These are phyloP conservation scores for Cygnus buccinator DNA, from an alignment of 2,113 vertebrate genomes.

Conservation along the genomic window DNA sequence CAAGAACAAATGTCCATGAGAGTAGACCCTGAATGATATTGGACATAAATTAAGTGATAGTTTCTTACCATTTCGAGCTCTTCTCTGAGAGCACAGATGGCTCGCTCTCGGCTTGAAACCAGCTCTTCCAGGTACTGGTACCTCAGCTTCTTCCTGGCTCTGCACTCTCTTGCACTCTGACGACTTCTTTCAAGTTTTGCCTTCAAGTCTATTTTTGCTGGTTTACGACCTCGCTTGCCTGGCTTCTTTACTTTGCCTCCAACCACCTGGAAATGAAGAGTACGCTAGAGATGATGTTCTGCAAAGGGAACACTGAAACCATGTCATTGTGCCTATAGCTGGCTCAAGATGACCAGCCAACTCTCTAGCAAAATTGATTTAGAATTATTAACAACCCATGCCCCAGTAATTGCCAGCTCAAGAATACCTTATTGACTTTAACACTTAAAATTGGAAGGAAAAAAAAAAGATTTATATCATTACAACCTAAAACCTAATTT, in stretches of 20 bases:
- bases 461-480: not conserved
- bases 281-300: not conserved
- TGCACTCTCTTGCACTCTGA: slow-evolving; percentile 94
- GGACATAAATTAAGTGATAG: not conserved
- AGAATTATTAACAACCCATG: not conserved
- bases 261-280: slow-evolving; percentile 77
- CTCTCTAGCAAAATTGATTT: not conserved
- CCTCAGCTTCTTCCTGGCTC: slow-evolving; percentile 93
- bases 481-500: not conserved
- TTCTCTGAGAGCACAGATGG: slow-evolving; percentile 95
- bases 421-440: not conserved
- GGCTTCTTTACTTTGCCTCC: slow-evolving; percentile 98
- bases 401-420: not conserved
- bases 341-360: not conserved
- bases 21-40: not conserved
- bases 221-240: slow-evolving; percentile 94
- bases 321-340: not conserved
- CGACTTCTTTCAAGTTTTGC: slow-evolving; percentile 96
- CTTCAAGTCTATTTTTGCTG: slow-evolving; percentile 97
- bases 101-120: slow-evolving; percentile 94
- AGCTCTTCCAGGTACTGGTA: slow-evolving; percentile 98
- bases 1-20: fast-evolving
- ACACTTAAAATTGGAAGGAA: not conserved
- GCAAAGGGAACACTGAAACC: not conserved
- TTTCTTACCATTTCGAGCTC: slow-evolving; percentile 94